Evolutionary conservation across 2,113 vertebrate genomes (phyloP), one percentile per base, ranked within the genome.

Genomic region (Leptobrachium leishanense): DNA sequence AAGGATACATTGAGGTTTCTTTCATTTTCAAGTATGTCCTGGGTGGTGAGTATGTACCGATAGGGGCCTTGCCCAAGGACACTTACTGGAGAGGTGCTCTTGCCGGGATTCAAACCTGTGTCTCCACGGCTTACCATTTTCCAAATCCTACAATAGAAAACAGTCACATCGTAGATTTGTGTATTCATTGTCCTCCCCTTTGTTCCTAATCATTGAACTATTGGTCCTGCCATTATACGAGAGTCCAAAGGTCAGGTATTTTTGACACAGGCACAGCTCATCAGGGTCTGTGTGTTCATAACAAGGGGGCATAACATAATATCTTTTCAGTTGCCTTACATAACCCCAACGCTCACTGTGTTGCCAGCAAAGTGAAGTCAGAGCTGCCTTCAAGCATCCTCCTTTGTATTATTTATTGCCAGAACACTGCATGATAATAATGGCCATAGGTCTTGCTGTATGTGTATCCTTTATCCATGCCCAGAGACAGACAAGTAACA

Each of bases 401-500:
- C 10, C 69, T 53, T 46, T 72, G n/a, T n/a, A 31, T 31, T 31
- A 31, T 43, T 20, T 57, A 57, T 73, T 59, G 68, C n/a, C 70
- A 73, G 15, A 73, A 63, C 50, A 67, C 41, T 72, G 57, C 50
- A 62, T 50, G 64, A 46, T 79, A 73, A 73, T 79, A 57, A 79
- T 73, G 67, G 62, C 41, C 50, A 53, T 55, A 67, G 62, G 70
- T 55, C 77, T 73, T 39, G 41, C 77, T 79, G 7, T 68, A 70
- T 59, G 42, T 68, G 71, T 65, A 59, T 73, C 77, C 71, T 74
- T 80, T 74, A 80, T 80, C 64, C 64, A 68, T 74, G 63, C 66
- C 63, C 77, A 74, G 42, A 80, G 77, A 80, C 77, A 74, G 65
- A 39, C 64, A 74, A n/a, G 77, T 80, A 80, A 80, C 77, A 74